A percentile compares a stretch with the other conserved stretches of the same genome.
These are phyloP conservation scores for Dascillus cervinus DNA, from an alignment of 2,888 invertebrate genomes.

Conservation along the genomic window DNA sequence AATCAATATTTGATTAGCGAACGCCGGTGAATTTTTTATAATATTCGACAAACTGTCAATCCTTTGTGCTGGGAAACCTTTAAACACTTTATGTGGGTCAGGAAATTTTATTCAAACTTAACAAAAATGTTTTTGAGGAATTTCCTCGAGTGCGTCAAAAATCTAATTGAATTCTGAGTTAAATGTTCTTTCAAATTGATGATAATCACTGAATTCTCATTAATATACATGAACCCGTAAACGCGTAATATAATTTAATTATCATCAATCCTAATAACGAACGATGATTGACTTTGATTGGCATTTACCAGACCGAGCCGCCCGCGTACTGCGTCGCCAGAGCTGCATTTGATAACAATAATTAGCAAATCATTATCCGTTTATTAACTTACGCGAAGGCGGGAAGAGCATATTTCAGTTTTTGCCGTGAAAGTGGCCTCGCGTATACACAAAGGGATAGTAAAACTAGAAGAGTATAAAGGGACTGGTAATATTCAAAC, in stretches of 20 bases:
- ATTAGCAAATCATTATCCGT: no score
- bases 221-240: slow-evolving; percentile 17
- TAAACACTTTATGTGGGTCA: no score
- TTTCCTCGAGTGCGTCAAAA: no score
- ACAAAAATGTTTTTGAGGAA: no score
- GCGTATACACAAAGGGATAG: slow-evolving; percentile 25
- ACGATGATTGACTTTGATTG: slow-evolving; percentile 23
- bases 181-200: slow-evolving; percentile 6
- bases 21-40: slow-evolving; percentile 11
- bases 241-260: slow-evolving; percentile 20
- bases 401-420: no score
- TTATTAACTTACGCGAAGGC: no score
- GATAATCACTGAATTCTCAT: slow-evolving; percentile 16
- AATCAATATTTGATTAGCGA: slow-evolving; percentile 12
- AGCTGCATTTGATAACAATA: no score
- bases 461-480: slow-evolving; percentile 30
- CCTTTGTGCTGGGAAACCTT: no score
- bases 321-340: slow-evolving; percentile 13
- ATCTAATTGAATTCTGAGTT: slow-evolving; percentile 7
- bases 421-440: slow-evolving; percentile 13
- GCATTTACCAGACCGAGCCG: slow-evolving; percentile 18
- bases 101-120: no score
- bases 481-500: slow-evolving; percentile 29
- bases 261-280: slow-evolving; percentile 24
- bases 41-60: slow-evolving; percentile 12